A percentile compares a stretch with the other conserved stretches of the same genome.
These are phyloP conservation scores for Garrulus glandarius DNA, from an alignment of 2,797 vertebrate genomes.

Conservation along the genomic window DNA sequence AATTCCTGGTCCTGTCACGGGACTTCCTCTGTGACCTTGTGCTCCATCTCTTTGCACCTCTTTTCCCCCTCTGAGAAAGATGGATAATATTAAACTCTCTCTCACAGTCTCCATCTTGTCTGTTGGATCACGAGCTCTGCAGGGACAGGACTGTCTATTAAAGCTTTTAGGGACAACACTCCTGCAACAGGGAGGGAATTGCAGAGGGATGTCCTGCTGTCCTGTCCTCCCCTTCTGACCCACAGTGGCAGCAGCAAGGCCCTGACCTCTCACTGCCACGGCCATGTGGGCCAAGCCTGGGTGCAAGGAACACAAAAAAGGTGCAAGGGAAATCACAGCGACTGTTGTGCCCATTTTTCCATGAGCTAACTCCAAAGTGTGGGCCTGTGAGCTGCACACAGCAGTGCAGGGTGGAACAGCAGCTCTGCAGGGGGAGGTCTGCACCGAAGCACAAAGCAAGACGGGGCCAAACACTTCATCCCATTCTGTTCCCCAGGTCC, in stretches of 20 bases:
- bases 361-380: accelerated
- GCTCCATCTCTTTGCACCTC: neutral
- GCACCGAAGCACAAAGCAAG: accelerated
- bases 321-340: neutral
- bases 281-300: accelerated
- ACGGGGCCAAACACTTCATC: neutral
- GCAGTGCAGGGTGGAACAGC: neutral
- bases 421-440: neutral
- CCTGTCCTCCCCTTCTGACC: neutral
- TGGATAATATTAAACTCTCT: neutral
- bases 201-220: neutral
- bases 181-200: accelerated
- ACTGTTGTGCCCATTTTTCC: neutral
- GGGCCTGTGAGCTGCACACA: neutral
- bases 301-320: accelerated
- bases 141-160: neutral
- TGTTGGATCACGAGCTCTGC: neutral
- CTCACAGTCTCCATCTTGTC: neutral
- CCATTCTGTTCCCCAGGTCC: neutral
- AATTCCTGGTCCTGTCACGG: neutral
- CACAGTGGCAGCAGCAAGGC: neutral
- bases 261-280: accelerated
- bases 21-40: neutral
- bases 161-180: neutral
- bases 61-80: neutral